phyloP scores from a whole-genome alignment of 1,140 invertebrate species.

The Drosophila albomicans region DNA sequence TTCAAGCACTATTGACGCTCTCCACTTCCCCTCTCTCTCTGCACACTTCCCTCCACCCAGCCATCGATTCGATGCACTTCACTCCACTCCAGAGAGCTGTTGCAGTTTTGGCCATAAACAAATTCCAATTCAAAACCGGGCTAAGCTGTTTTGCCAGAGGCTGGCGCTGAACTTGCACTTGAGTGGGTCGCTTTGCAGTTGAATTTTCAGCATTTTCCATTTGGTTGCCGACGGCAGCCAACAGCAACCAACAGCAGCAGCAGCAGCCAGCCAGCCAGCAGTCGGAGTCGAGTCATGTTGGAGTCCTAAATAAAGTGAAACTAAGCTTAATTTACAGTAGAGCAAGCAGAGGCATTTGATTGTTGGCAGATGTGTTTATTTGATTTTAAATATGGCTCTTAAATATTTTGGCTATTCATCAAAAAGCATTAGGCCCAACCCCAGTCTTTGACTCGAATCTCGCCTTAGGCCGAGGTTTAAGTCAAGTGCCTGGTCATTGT shows the following conservation, averaged over 20 bases:
- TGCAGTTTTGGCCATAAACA: constrained; percentile 72
- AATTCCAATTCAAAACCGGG: constrained; percentile 60
- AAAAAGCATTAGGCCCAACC: constrained; percentile 54
- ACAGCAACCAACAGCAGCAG: no score
- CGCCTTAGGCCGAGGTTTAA: background rate
- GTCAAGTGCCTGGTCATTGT: constrained; percentile 56
- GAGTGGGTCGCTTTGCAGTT: constrained; percentile 65
- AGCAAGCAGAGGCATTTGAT: constrained; percentile 71
- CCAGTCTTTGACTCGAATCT: background rate
- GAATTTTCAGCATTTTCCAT: constrained; percentile 48
- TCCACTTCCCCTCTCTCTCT: background rate
- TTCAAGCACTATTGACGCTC: background rate
- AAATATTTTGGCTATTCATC: constrained; percentile 79
- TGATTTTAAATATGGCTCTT: constrained; percentile 82
- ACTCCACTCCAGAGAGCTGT: constrained; percentile 20
- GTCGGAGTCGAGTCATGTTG: background rate
- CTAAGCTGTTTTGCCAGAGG: constrained; percentile 66
- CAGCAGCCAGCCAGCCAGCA: no score
- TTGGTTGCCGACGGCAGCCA: constrained; percentile 45
- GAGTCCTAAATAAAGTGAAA: constrained; percentile 72
- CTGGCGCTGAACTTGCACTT: constrained; percentile 51
- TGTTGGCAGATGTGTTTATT: constrained; percentile 79
- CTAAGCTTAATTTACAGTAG: constrained; percentile 80
- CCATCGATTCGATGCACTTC: background rate
- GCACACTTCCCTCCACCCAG: background rate